Conservation (phyloP, 2,113 vertebrate species). For the Apteryx owenii region DNA sequence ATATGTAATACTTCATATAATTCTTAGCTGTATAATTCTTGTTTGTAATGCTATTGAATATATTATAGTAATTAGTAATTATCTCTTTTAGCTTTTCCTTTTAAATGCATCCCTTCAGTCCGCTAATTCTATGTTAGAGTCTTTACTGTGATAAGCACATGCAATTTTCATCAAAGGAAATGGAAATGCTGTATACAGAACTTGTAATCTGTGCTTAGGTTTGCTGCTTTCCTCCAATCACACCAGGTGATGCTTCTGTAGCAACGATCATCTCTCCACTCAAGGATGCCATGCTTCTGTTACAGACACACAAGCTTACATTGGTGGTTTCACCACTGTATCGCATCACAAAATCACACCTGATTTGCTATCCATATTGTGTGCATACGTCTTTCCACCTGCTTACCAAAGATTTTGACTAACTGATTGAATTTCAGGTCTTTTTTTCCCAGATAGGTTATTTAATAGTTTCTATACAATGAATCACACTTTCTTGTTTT, state of each 20-base stretch:
- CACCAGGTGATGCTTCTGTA: not conserved
- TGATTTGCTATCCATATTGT: not conserved
- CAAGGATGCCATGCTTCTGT: not conserved
- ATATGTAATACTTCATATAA: not conserved
- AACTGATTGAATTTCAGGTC: not conserved
- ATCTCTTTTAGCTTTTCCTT: not conserved
- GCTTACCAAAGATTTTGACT: not conserved
- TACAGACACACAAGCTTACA: not conserved
- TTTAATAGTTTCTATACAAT: not conserved
- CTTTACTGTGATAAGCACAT: constrained; percentile 8
- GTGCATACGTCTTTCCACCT: not conserved
- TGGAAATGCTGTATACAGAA: not conserved
- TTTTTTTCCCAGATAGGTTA: not conserved
- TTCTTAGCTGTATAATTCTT: not conserved
- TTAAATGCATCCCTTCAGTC: not conserved
- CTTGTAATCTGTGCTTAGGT: not conserved
- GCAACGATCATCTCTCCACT: not conserved
- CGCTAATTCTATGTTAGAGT: constrained; percentile 7
- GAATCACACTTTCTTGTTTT: not conserved
- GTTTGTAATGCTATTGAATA: not conserved
- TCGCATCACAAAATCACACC: not conserved
- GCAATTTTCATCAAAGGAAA: constrained; percentile 24
- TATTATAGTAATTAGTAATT: not conserved
- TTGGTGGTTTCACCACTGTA: not conserved
- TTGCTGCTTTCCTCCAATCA: not conserved